A percentile compares a stretch with the other conserved stretches of the same genome.
phyloP scores from a whole-genome alignment of 2,113 vertebrate species.

The Spilogale gracilis region DNA sequence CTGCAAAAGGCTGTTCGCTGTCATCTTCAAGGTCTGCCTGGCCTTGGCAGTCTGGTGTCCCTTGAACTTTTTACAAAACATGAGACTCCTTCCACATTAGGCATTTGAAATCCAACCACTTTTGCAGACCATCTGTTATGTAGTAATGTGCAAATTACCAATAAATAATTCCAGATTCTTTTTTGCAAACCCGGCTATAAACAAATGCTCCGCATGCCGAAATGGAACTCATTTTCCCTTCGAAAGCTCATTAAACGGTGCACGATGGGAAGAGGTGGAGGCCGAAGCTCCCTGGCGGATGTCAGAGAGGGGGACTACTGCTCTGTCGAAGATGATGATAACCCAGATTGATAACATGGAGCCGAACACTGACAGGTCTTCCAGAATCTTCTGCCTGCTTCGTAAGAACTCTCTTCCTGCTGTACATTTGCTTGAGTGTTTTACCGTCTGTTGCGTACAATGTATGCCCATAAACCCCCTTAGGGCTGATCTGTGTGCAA shows the following conservation, averaged over 20 bases:
- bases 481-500: background rate
- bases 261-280: background rate
- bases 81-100: background rate
- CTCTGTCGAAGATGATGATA: too few species aligned
- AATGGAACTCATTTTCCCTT: constrained; percentile 73
- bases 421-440: background rate
- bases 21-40: background rate
- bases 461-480: background rate
- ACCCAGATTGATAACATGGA: constrained; percentile 43
- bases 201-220: constrained; percentile 77
- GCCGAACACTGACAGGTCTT: background rate
- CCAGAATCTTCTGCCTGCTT: background rate
- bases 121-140: constrained; percentile 86
- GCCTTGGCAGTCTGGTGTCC: background rate
- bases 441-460: background rate
- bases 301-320: background rate
- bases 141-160: constrained; percentile 84
- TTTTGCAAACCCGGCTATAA: constrained; percentile 80
- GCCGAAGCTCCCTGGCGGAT: constrained; percentile 52
- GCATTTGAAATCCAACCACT: constrained; percentile 67
- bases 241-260: constrained; percentile 77
- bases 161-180: constrained; percentile 89
- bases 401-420: background rate
- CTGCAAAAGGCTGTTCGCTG: background rate
- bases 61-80: constrained; percentile 58